Percentiles rank a stretch among this genome's conserved stretches.
Conservation (phyloP, 2,113 vertebrate genomes). For the Lucifuga dentata region DNA sequence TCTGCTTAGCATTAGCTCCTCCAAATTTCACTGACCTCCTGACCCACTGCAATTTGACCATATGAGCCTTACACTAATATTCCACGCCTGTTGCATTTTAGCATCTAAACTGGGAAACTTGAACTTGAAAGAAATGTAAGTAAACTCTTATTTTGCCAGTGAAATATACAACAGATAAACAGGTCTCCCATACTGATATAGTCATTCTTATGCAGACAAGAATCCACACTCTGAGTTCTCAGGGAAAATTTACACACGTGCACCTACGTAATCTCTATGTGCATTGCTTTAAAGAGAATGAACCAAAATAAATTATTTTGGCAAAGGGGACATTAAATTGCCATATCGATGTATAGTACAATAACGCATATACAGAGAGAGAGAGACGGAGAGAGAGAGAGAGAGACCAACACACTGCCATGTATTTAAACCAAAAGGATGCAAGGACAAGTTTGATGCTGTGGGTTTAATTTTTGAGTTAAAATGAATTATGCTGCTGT, state of each 20-base stretch:
- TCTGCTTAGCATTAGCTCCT: slow-evolving; percentile 62
- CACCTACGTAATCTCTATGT: too few species aligned
- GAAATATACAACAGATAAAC: not conserved
- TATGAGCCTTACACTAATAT: slow-evolving; percentile 57
- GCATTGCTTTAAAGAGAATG: not conserved
- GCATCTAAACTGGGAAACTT: slow-evolving; percentile 31
- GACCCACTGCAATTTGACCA: slow-evolving; percentile 67
- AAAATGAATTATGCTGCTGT: slow-evolving; percentile 85
- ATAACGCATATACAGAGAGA: slow-evolving; percentile 10
- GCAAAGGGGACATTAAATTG: too few species aligned
- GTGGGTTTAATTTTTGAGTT: slow-evolving; percentile 79
- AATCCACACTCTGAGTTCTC: too few species aligned
- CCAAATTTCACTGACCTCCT: slow-evolving; percentile 68
- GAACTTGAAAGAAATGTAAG: slow-evolving; percentile 7
- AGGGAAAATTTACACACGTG: too few species aligned
- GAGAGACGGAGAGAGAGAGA: too few species aligned
- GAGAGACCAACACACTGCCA: slow-evolving; percentile 8
- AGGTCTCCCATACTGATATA: not conserved
- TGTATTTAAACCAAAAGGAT: slow-evolving; percentile 69
- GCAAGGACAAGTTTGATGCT: slow-evolving; percentile 82
- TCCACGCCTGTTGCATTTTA: slow-evolving; percentile 60
- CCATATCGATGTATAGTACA: too few species aligned
- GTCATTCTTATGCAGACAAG: too few species aligned
- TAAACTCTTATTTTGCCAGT: not conserved
- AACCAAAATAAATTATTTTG: not conserved